Base-by-base conservation (phyloP, 2,797 vertebrate genomes). In the Rallus crepitans region DNA sequence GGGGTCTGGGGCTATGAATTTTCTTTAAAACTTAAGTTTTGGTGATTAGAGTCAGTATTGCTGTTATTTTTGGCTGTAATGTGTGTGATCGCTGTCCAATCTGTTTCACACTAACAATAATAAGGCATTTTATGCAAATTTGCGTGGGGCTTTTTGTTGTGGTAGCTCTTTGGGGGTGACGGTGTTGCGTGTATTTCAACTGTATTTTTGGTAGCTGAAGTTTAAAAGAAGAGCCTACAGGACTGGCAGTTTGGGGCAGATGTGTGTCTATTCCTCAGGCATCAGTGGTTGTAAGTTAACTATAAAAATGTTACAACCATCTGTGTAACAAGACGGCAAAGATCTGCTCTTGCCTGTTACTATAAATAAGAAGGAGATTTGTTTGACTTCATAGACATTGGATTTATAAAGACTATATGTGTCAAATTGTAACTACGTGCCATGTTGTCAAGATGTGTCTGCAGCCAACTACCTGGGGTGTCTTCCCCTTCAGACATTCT, bases 231-330 rank as follows among this genome's bases (percentile, higher is more conserved):
- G 93, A 97, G 89, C 93, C 94, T 94, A 92, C 77, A 97, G 97
- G 94, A 90, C 96, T 98, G 97, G 96, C 97, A 97, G 86, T 97
- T 96, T 94, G 28, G 77, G 97, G 96, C 98, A 98, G 97, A 97
- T 98, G 96, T 98, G 97, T 95, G 68, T 95, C 95, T 96, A 87
- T 96, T 97, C 96, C 97, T 98, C 95, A 94, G 93, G 96, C 95
- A 93, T 97, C 95, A 91, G 94, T 97, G 96, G 96, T 96, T 98
- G 93, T 97, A 97, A 97, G 96, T 97, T 97, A 97, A 98, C 97
- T 97, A 96, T 97, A 97, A 96, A 97, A 98, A 97, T 82, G 88
- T 97, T 96, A 92, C 81, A 95, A 39, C 97, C 97, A 97, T 98
- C 97, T 98, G 97, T 97, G 97, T 97, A 97, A 97, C 97, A 97